phyloP scores from a whole-genome alignment of 2,797 vertebrate genomes.

The Hephaestus fuliginosus region DNA sequence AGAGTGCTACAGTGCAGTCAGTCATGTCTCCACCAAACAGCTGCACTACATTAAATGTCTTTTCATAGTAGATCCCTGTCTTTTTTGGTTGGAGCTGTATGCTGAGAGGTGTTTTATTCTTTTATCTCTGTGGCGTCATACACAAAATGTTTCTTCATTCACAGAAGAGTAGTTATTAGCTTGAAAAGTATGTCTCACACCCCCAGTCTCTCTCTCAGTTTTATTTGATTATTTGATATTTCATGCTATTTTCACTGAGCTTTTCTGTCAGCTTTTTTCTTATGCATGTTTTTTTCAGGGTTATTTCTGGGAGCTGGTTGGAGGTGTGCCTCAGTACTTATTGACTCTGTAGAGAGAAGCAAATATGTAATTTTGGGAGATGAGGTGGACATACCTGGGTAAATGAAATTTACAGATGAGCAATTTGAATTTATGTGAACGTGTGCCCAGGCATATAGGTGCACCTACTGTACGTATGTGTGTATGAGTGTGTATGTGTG shows the following conservation, averaged over 20 bases:
- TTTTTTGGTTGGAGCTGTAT: constrained; percentile 10
- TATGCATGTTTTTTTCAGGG: background rate
- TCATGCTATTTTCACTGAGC: background rate
- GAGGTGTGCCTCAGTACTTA: constrained; percentile 6
- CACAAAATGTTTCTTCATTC: constrained; percentile 4
- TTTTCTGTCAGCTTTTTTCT: background rate
- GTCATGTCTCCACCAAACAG: constrained; percentile 21
- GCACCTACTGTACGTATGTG: background rate
- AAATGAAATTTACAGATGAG: constrained; percentile 61
- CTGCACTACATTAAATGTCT: constrained; percentile 4
- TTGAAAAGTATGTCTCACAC: background rate
- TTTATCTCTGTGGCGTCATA: background rate
- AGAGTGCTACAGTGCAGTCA: constrained; percentile 29
- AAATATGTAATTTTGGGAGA: constrained; percentile 26
- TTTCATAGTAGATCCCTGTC: background rate
- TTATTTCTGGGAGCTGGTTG: constrained; percentile 33
- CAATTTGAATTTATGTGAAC: constrained; percentile 44
- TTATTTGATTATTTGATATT: constrained; percentile 11
- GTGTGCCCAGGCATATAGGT: background rate
- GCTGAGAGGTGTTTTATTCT: constrained; percentile 16
- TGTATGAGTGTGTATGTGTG: background rate
- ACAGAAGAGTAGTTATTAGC: constrained; percentile 31
- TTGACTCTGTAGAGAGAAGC: constrained; percentile 14
- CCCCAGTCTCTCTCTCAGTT: background rate
- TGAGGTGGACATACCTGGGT: constrained; percentile 39